Evolutionary conservation across 2,888 invertebrate species (phyloP).

Genomic region (Xylophagus ater): DNA sequence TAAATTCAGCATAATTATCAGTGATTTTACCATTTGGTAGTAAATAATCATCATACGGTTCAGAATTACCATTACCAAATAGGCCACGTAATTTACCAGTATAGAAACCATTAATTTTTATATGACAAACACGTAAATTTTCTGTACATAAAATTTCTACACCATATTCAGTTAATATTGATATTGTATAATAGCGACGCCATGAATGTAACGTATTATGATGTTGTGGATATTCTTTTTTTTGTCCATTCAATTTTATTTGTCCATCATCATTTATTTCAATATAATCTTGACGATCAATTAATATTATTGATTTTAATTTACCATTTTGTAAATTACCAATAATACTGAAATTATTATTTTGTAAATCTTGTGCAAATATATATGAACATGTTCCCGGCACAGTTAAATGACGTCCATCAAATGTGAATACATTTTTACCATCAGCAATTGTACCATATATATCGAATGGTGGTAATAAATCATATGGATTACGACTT

Average conservation of each 20-base stretch:
- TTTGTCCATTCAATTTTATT: constrained; percentile 53
- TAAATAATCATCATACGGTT: constrained; percentile 72
- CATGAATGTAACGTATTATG: constrained; percentile 51
- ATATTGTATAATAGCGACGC: constrained; percentile 46
- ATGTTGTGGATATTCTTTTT: constrained; percentile 56
- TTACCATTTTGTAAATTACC: constrained; percentile 59
- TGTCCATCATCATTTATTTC: constrained; percentile 54
- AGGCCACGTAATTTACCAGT: constrained; percentile 76
- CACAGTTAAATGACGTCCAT: constrained; percentile 68
- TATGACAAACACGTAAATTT: constrained; percentile 54
- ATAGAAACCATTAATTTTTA: constrained; percentile 75
- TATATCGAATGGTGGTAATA: constrained; percentile 55
- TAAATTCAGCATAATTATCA: constrained; percentile 49
- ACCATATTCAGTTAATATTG: constrained; percentile 53
- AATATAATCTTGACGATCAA: constrained; percentile 52
- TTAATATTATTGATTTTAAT: constrained; percentile 54
- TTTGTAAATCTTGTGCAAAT: constrained; percentile 69
- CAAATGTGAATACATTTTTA: constrained; percentile 81
- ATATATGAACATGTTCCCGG: constrained; percentile 76
- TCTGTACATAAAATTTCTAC: constrained; percentile 49
- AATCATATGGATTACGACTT: constrained; percentile 45
- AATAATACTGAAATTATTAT: constrained; percentile 75
- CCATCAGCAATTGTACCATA: constrained; percentile 64
- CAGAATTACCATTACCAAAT: constrained; percentile 82
- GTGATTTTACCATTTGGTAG: constrained; percentile 63